A percentile compares a stretch with the other conserved stretches of the same genome.
Evolutionary conservation across 2,113 vertebrate genomes (phyloP).

Genomic region (Nibea albiflora): DNA sequence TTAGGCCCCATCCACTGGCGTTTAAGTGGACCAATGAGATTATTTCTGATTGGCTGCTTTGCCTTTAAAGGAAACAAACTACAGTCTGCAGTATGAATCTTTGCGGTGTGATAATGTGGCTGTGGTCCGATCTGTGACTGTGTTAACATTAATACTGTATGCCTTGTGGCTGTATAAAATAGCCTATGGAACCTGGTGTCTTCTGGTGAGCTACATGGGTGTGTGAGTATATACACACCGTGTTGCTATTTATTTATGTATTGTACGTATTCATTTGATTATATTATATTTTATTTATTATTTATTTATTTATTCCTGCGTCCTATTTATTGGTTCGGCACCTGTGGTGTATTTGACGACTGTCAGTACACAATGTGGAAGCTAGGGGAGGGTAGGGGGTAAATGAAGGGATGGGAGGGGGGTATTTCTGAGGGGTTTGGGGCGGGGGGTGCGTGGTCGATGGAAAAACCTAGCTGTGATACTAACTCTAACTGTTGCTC

Average conservation of each 20-base stretch:
- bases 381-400: background rate
- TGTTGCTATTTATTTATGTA: slow-evolving; percentile 57
- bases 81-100: background rate
- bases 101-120: slow-evolving; percentile 21
- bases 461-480: slow-evolving; percentile 68
- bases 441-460: slow-evolving; percentile 25
- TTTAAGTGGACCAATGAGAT: background rate
- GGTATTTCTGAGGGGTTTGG: background rate
- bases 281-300: slow-evolving; percentile 66
- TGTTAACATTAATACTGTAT: slow-evolving; percentile 41
- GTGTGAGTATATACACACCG: slow-evolving; percentile 40
- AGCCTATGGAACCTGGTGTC: slow-evolving; percentile 50
- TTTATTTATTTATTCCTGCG: slow-evolving; percentile 69
- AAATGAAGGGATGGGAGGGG: background rate
- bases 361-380: slow-evolving; percentile 43
- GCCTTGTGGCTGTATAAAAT: slow-evolving; percentile 67
- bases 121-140: slow-evolving; percentile 49
- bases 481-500: slow-evolving; percentile 76
- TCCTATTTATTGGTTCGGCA: slow-evolving; percentile 63
- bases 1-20: background rate
- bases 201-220: slow-evolving; percentile 58
- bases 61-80: background rate
- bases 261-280: slow-evolving; percentile 47
- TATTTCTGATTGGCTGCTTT: background rate
- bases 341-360: slow-evolving; percentile 50